These are phyloP conservation scores for Lucifuga dentata DNA, from an alignment of 2,113 vertebrate genomes.

Conservation along the genomic window DNA sequence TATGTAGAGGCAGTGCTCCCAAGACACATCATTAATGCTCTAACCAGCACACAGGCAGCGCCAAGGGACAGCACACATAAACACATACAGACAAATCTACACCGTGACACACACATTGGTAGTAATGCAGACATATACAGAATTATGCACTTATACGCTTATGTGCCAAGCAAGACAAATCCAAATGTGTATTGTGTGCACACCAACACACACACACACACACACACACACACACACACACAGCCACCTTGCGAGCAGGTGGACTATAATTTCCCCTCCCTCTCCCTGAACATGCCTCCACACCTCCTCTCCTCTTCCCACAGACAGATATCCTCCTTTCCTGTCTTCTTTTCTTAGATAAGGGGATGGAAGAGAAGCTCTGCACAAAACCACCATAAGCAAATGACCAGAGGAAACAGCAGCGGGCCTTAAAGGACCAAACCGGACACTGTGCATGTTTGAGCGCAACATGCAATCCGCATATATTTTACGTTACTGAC, in stretches of 20 bases:
- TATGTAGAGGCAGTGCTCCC: conserved; percentile 66
- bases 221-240: conserved; percentile 7
- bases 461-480: too few species aligned
- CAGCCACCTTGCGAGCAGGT: background rate
- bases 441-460: too few species aligned
- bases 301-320: background rate
- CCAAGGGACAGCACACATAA: conserved; percentile 22
- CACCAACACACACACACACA: background rate
- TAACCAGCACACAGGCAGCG: conserved; percentile 60
- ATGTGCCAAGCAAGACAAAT: too few species aligned
- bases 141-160: too few species aligned
- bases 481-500: too few species aligned
- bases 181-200: too few species aligned
- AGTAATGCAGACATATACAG: background rate
- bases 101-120: background rate
- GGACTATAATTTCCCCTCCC: background rate
- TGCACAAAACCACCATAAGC: too few species aligned
- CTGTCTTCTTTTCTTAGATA: background rate
- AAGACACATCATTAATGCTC: conserved; percentile 74
- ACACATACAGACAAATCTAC: background rate
- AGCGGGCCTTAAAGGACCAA: too few species aligned
- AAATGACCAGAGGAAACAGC: too few species aligned
- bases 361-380: too few species aligned
- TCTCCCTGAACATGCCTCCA: too few species aligned
- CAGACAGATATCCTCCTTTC: background rate